Conservation (phyloP, 2,113 vertebrate species). For the Atlantisia rogersi region DNA sequence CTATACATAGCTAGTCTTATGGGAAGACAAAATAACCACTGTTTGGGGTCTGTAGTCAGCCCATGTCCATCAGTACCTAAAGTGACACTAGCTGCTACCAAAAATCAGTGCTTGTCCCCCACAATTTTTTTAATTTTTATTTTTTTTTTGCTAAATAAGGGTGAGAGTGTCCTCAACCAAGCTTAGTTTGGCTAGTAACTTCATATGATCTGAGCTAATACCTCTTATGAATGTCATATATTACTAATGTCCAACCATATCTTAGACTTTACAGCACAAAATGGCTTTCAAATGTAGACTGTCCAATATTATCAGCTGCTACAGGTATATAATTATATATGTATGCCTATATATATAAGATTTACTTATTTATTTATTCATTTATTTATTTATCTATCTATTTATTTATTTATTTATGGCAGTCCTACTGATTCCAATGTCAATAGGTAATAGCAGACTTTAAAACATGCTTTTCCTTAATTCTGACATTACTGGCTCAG, state of each 20-base stretch:
- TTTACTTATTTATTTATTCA: not conserved
- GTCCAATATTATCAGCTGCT: not conserved
- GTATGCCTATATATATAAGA: too few species aligned
- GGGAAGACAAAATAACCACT: not conserved
- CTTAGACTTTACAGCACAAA: not conserved
- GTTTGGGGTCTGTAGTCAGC: not conserved
- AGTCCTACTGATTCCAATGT: not conserved
- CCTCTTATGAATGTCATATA: not conserved
- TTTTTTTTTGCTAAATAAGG: not conserved
- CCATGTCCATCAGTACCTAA: not conserved
- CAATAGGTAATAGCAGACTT: not conserved
- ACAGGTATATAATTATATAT: too few species aligned
- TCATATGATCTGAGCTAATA: not conserved
- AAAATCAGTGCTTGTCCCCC: not conserved
- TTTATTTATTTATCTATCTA: not conserved
- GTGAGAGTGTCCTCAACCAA: not conserved
- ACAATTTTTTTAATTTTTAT: accelerated
- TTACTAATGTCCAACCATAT: not conserved
- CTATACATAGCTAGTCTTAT: not conserved
- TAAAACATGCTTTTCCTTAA: not conserved
- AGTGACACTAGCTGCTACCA: not conserved
- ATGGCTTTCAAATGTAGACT: not conserved
- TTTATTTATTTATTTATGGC: not conserved
- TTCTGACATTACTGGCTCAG: not conserved
- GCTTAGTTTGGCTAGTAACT: not conserved